phyloP scores from a whole-genome alignment of 1,140 invertebrate genomes.

The Drosophila bifasciata region DNA sequence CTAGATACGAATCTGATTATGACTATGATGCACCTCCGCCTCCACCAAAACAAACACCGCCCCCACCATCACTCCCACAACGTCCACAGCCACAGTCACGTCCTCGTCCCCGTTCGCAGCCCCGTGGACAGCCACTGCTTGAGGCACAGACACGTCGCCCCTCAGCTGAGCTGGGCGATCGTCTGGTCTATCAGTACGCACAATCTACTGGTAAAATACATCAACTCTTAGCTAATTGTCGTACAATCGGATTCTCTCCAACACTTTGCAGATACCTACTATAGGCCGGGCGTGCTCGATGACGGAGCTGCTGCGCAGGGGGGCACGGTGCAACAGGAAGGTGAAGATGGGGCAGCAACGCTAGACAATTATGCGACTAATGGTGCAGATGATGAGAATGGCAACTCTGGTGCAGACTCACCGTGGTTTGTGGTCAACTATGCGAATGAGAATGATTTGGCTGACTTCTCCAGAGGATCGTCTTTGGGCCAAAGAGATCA shows the following conservation, averaged over 20 bases:
- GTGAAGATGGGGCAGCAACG: not conserved
- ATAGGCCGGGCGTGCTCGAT: conserved; percentile 41
- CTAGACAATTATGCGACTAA: not conserved
- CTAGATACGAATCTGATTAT: conserved; percentile 54
- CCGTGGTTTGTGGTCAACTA: conserved; percentile 43
- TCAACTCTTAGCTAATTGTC: conserved; percentile 80
- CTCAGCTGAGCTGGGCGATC: conserved; percentile 46
- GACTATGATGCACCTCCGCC: conserved; percentile 49
- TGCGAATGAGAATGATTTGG: conserved; percentile 14
- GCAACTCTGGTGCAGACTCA: conserved; percentile 2
- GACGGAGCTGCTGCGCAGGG: conserved; percentile 20
- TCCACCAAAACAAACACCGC: conserved; percentile 15
- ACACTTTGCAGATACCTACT: conserved; percentile 82
- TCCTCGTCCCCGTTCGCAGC: conserved; percentile 17
- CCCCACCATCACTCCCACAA: conserved; percentile 16
- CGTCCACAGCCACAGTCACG: conserved; percentile 10
- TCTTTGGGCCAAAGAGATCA: not conserved
- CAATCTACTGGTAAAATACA: conserved; percentile 79
- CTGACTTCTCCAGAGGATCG: not conserved
- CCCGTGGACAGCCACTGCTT: conserved; percentile 9
- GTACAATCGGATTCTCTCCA: conserved; percentile 82
- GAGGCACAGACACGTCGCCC: conserved; percentile 17
- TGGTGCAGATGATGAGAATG: conserved; percentile 1
- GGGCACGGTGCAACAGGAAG: conserved; percentile 11
- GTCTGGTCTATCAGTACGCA: conserved; percentile 76